Percentiles rank a stretch among this genome's conserved stretches.
Conservation (phyloP, 2,797 vertebrate species). For the Bradypodion pumilum region DNA sequence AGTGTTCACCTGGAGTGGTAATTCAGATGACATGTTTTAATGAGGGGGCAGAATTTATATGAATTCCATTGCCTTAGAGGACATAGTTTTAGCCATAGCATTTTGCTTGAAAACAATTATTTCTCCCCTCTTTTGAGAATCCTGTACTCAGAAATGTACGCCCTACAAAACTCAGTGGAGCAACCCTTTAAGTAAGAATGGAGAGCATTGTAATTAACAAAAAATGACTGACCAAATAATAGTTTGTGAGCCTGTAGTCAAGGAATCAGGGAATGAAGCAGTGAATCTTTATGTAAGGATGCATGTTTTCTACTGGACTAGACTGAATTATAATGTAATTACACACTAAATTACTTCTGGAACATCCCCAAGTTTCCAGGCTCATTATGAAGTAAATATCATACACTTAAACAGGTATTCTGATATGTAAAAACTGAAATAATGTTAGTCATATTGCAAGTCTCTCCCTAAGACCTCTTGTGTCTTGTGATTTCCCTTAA, state of each 20-base stretch:
- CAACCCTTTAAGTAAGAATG: background rate
- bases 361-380: constrained; percentile 15
- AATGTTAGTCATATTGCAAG: background rate
- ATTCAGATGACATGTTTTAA: too few species aligned
- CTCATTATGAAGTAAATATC: constrained; percentile 15
- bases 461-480: constrained; percentile 28
- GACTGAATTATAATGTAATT: constrained; percentile 38
- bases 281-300: background rate
- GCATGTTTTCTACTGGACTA: background rate
- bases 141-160: background rate
- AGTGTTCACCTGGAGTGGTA: too few species aligned
- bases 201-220: background rate
- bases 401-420: background rate
- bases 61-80: too few species aligned
- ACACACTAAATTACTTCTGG: constrained; percentile 40
- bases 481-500: constrained; percentile 22
- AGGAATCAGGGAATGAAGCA: background rate
- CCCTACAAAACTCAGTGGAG: background rate
- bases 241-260: background rate
- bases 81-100: too few species aligned
- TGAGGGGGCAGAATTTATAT: too few species aligned
- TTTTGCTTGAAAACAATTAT: too few species aligned
- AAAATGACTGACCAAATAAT: background rate
- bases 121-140: background rate
- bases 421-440: constrained; percentile 15